These are phyloP conservation scores for Trididemnum clinides DNA, from an alignment of 23 tunicate genomes.

Conservation along the genomic window DNA sequence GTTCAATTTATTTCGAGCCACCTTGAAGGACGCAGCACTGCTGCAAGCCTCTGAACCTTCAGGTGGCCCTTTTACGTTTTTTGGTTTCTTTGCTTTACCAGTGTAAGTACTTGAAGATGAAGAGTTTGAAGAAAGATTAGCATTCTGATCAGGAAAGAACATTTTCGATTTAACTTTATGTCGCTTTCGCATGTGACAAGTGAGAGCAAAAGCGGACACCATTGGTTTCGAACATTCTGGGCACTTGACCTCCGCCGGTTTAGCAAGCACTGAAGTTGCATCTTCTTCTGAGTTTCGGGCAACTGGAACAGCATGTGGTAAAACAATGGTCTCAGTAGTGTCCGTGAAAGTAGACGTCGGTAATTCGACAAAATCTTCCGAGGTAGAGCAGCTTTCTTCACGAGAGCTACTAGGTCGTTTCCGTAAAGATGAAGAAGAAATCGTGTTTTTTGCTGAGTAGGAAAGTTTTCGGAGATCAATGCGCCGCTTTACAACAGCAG, in stretches of 20 bases:
- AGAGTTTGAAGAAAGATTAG: neutral
- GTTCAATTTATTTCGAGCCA: slow-evolving; percentile 19
- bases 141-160: slow-evolving; percentile 46
- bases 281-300: no score
- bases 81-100: neutral
- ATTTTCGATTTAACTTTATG: slow-evolving; percentile 62
- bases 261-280: neutral
- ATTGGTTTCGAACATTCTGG: slow-evolving; percentile 42
- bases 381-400: neutral
- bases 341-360: no score
- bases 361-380: neutral
- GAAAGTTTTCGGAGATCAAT: slow-evolving; percentile 55
- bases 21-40: slow-evolving; percentile 4
- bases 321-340: no score
- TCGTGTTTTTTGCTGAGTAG: neutral
- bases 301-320: no score
- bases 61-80: slow-evolving; percentile 76
- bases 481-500: slow-evolving; percentile 1
- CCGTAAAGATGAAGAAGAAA: neutral
- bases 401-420: neutral
- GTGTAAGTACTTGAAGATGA: neutral
- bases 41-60: slow-evolving; percentile 42
- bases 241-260: slow-evolving; percentile 21
- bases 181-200: slow-evolving; percentile 79
- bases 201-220: slow-evolving; percentile 50